Conservation (phyloP, 1,140 invertebrate genomes). For the Aphaenogaster rudis region DNA sequence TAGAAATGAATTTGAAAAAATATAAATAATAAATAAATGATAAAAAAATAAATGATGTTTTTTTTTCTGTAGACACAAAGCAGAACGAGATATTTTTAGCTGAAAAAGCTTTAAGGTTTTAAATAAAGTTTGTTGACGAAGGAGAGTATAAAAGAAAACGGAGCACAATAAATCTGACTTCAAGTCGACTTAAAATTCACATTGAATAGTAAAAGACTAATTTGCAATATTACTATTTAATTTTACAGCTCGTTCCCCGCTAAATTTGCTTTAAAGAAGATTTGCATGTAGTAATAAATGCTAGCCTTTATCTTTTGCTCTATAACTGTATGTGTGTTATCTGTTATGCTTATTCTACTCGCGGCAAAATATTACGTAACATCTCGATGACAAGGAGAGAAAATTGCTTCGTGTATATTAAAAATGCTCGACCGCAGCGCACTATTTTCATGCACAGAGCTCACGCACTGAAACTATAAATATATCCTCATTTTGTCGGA, state of each 20-base stretch:
- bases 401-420: slow-evolving; percentile 9
- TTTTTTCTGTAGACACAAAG: neutral
- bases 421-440: slow-evolving; percentile 14
- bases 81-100: neutral
- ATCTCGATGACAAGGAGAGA: slow-evolving; percentile 10
- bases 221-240: neutral
- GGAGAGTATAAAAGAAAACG: neutral
- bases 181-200: neutral
- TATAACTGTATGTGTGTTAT: neutral
- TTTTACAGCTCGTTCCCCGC: neutral
- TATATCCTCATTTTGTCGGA: slow-evolving; percentile 37
- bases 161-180: neutral
- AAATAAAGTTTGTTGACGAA: neutral
- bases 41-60: too few species aligned
- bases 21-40: neutral
- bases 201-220: neutral
- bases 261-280: neutral
- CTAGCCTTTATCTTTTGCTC: neutral
- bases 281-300: slow-evolving; percentile 1
- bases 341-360: neutral
- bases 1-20: neutral
- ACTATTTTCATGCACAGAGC: slow-evolving; percentile 39
- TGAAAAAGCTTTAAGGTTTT: neutral
- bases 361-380: slow-evolving; percentile 13
- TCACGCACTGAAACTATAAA: slow-evolving; percentile 35